phyloP scores from a whole-genome alignment of 2,113 vertebrate species.

The Heterotis niloticus region DNA sequence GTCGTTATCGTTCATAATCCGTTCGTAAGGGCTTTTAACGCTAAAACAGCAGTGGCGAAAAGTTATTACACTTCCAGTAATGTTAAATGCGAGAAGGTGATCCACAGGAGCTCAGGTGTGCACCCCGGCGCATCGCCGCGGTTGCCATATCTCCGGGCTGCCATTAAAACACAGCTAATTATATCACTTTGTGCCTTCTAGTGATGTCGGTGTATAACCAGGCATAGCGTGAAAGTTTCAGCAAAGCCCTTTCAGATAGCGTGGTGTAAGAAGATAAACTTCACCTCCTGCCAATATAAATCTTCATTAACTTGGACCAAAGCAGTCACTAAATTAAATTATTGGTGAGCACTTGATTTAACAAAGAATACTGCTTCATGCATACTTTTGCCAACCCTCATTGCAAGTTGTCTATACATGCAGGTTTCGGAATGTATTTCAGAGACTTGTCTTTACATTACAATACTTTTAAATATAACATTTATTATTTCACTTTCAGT shows the following conservation, averaged over 20 bases:
- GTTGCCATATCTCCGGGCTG: neutral
- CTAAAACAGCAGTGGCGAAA: no score
- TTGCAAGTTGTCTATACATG: neutral
- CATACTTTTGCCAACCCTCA: neutral
- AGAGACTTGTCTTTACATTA: neutral
- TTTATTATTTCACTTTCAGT: neutral
- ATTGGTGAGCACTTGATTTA: slow-evolving; percentile 10
- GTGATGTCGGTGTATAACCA: neutral
- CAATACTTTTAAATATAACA: neutral
- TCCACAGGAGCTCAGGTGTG: neutral
- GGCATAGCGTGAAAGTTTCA: slow-evolving; percentile 14
- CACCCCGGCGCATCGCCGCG: neutral
- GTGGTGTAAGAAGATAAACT: slow-evolving; percentile 3
- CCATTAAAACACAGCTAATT: neutral
- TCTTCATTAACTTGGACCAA: slow-evolving; percentile 15
- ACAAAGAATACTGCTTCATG: neutral
- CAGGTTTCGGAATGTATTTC: slow-evolving; percentile 1
- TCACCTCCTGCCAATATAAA: neutral
- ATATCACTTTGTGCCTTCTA: neutral
- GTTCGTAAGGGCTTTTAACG: neutral
- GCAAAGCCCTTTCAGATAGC: neutral
- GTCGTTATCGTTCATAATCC: neutral
- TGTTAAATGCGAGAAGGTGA: no score
- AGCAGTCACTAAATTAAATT: slow-evolving; percentile 2
- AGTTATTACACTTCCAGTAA: no score